These are phyloP conservation scores for Corythornis madagascariensis DNA, from an alignment of 2,113 vertebrate species.

Conservation along the genomic window DNA sequence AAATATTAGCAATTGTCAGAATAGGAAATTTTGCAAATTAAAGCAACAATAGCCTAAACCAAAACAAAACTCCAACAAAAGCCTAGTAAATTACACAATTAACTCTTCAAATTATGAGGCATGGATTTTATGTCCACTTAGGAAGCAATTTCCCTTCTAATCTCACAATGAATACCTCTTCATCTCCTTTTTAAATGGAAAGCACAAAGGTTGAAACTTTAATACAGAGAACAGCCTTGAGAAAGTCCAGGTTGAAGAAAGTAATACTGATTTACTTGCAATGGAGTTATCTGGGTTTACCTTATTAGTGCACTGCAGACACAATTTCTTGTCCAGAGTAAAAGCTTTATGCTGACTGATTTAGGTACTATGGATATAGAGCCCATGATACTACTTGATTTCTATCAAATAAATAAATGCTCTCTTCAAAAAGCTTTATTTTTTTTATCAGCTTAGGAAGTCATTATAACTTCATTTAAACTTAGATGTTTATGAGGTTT, in stretches of 20 bases:
- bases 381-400: background rate
- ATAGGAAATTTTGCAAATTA: background rate
- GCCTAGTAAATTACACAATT: background rate
- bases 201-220: background rate
- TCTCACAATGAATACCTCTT: background rate
- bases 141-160: background rate
- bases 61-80: background rate
- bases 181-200: background rate
- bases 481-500: background rate
- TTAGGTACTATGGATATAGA: background rate
- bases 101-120: background rate
- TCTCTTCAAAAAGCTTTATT: background rate
- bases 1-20: background rate
- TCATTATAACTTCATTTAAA: background rate
- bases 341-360: background rate
- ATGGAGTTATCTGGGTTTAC: background rate
- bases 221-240: background rate
- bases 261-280: background rate
- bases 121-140: background rate
- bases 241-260: background rate
- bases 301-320: background rate
- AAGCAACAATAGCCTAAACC: background rate
- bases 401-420: background rate
- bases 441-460: background rate
- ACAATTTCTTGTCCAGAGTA: background rate